Evolutionary conservation across 2,797 vertebrate species (phyloP), one percentile per base, ranked within the genome.

Genomic region (Varecia variegata): DNA sequence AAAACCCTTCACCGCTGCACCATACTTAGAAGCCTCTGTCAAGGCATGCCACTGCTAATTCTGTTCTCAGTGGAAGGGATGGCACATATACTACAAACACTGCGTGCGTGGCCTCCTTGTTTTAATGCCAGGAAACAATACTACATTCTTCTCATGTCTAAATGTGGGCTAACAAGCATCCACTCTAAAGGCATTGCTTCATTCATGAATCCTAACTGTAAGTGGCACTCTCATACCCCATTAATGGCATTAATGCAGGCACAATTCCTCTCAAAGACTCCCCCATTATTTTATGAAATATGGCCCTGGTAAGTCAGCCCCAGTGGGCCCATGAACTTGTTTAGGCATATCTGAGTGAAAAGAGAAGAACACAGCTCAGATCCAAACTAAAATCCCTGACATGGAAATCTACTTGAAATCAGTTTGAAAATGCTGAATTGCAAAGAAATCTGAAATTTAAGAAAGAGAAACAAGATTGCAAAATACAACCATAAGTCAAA

Each of bases 321-420:
- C 43, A 35, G 7, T 60, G 56, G 62, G 32, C 27, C 38, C 25
- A 38, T 35, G 62, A 74, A 88, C 32, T 83, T 91, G 50, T 86
- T 50, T 38, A 77, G 54, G 73, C 62, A 76, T 7, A 54, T 80
- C 20, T 91, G 50, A 93, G 13, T 87, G 58, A 67, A 86, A 94
- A 91, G 23, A 56, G 27, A 81, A 56, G 35, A 77, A 73, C 25
- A 85, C 25, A 47, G 45, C 27, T 79, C 58, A 92, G 20, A 70
- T 17, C 20, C 32, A 56, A 58, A 32, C 86, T 92, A 52, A 93
- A 93, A 93, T 88, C 43, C 38, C 54, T 90, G 65, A 82, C 62
- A 62, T 25, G n/a, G 62, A 86, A 94, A 74, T 91, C 27, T 92
- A 54, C 50, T 90, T 27, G 2, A 88, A 94, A 71, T 91, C 68